Conservation (phyloP, 2,888 invertebrate species). For the Slavum lentiscoides region DNA sequence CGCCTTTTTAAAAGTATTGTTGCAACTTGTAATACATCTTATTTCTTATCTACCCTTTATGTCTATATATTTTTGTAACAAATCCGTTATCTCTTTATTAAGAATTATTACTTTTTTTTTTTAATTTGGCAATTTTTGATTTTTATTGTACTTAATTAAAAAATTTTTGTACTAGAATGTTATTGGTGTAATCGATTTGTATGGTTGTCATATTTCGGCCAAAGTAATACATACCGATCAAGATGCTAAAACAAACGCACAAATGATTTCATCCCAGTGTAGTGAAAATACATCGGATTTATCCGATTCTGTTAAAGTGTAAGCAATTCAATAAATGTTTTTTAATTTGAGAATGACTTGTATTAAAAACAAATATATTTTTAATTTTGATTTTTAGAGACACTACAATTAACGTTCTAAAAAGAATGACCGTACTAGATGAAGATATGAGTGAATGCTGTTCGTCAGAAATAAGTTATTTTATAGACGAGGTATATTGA, state of each 20-base stretch:
- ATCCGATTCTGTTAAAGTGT: constrained; percentile 52
- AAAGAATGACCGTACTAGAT: constrained; percentile 50
- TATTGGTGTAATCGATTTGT: constrained; percentile 92
- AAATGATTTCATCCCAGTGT: constrained; percentile 42
- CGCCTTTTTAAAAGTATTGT: too few species aligned
- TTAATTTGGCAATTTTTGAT: not conserved
- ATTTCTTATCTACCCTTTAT: too few species aligned
- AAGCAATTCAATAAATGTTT: not conserved
- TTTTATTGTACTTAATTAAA: constrained; percentile 57
- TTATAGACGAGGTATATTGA: constrained; percentile 45
- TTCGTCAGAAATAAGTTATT: constrained; percentile 51
- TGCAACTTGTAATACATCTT: too few species aligned
- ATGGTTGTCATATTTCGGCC: constrained; percentile 66
- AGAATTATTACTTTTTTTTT: too few species aligned
- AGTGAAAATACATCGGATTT: constrained; percentile 45
- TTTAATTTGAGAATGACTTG: not conserved
- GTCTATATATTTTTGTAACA: too few species aligned
- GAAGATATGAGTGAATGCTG: constrained; percentile 52
- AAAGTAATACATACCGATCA: constrained; percentile 48
- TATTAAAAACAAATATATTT: not conserved
- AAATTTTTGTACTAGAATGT: constrained; percentile 65
- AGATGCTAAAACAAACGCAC: constrained; percentile 34
- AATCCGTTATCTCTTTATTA: too few species aligned
- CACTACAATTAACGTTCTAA: constrained; percentile 46
- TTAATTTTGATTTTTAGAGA: constrained; percentile 40